Percentiles rank a stretch among this genome's conserved stretches.
These are phyloP conservation scores for Scophthalmus maximus DNA, from an alignment of 2,113 vertebrate species.

Conservation along the genomic window DNA sequence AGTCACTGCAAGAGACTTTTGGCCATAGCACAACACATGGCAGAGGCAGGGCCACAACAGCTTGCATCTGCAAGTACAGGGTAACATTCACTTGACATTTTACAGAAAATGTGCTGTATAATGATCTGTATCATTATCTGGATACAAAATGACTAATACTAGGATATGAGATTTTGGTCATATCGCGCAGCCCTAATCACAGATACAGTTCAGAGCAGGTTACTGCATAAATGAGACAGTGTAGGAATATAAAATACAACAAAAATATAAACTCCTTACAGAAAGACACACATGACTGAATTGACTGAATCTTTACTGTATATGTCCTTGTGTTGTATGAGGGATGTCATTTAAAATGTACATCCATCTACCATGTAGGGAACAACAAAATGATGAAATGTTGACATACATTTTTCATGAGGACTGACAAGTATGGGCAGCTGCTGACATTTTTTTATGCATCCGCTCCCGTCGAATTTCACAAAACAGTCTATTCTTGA, in stretches of 20 bases:
- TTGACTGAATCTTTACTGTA: not conserved
- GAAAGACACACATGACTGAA: not conserved
- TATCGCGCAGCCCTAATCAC: not conserved
- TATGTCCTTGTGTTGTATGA: not conserved
- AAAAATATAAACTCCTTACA: not conserved
- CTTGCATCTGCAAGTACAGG: too few relatives aligned
- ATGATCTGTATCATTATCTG: not conserved
- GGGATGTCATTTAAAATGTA: conserved; percentile 27
- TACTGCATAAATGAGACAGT: conserved; percentile 3
- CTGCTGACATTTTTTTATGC: conserved; percentile 48
- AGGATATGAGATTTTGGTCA: not conserved
- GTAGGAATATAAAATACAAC: not conserved
- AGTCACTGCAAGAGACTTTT: not conserved
- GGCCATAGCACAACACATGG: not conserved
- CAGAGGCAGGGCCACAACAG: too few relatives aligned
- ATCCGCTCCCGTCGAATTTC: conserved; percentile 11
- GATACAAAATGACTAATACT: not conserved
- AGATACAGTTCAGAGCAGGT: not conserved
- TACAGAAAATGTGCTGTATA: not conserved
- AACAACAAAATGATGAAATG: conserved; percentile 23
- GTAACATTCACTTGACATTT: not conserved
- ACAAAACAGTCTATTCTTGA: conserved; percentile 35
- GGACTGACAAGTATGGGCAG: conserved; percentile 42
- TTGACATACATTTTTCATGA: conserved; percentile 49
- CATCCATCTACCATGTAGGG: not conserved